Percentiles rank a stretch among this genome's conserved stretches.
Conservation (phyloP, 2,888 invertebrate species). For the Sphaerophoria rueppellii region DNA sequence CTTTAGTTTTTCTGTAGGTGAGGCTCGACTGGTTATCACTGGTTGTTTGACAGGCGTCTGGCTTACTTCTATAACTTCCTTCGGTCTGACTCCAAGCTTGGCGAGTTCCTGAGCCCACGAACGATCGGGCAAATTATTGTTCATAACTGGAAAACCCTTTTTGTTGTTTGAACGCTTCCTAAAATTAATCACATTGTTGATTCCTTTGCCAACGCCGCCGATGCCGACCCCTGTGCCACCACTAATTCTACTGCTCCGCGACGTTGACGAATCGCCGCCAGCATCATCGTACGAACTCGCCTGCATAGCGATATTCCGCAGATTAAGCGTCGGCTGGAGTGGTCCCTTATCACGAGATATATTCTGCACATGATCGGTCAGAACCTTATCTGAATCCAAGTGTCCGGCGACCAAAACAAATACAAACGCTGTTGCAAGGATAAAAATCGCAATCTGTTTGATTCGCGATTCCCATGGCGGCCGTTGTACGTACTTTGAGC, state of each 20-base stretch:
- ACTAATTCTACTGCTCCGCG: conserved; percentile 28
- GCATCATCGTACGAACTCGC: conserved; percentile 55
- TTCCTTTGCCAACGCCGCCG: conserved; percentile 15
- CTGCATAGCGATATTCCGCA: conserved; percentile 82
- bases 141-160: conserved; percentile 30
- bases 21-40: conserved; percentile 17
- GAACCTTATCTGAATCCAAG: conserved; percentile 88
- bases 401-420: conserved; percentile 87
- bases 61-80: conserved; percentile 33
- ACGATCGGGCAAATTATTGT: conserved; percentile 61
- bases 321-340: conserved; percentile 85
- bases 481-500: conserved; percentile 87
- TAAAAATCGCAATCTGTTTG: conserved; percentile 85
- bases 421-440: conserved; percentile 86
- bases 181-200: conserved; percentile 37
- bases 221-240: conserved; percentile 24
- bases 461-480: conserved; percentile 90
- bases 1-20: conserved; percentile 50
- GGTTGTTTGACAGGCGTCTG: neutral
- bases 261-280: conserved; percentile 4
- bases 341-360: conserved; percentile 83
- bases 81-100: conserved; percentile 64
- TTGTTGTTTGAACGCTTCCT: conserved; percentile 53
- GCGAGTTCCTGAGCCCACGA: conserved; percentile 74
- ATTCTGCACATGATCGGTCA: conserved; percentile 83